phyloP scores from a whole-genome alignment of 2,888 invertebrate species.

The Rhorus exstirpatorius region DNA sequence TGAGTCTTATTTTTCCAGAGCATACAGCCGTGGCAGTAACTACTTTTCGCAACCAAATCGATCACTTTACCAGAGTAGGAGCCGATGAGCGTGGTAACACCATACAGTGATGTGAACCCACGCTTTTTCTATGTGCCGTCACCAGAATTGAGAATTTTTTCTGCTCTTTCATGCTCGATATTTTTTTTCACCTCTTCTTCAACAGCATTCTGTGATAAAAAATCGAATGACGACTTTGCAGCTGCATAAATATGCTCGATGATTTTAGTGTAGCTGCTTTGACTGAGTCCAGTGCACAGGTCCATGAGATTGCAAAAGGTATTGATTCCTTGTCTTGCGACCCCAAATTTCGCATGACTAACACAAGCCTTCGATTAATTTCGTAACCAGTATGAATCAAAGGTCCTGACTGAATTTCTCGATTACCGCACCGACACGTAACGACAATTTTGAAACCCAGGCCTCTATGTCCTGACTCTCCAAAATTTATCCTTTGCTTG shows the following conservation, averaged over 20 bases:
- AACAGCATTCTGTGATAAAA: slow-evolving; percentile 64
- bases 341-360: slow-evolving; percentile 60
- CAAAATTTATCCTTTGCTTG: slow-evolving; percentile 68
- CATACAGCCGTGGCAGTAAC: slow-evolving; percentile 51
- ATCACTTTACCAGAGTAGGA: slow-evolving; percentile 57
- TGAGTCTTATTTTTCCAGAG: slow-evolving; percentile 22
- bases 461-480: slow-evolving; percentile 69
- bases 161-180: slow-evolving; percentile 51
- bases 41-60: slow-evolving; percentile 54
- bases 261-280: slow-evolving; percentile 53
- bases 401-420: slow-evolving; percentile 66
- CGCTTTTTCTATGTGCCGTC: slow-evolving; percentile 55
- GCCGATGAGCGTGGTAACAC: slow-evolving; percentile 54
- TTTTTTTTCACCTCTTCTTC: slow-evolving; percentile 64
- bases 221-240: slow-evolving; percentile 56
- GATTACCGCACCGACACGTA: slow-evolving; percentile 61
- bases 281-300: slow-evolving; percentile 53
- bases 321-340: slow-evolving; percentile 69
- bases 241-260: slow-evolving; percentile 51
- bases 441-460: slow-evolving; percentile 73
- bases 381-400: slow-evolving; percentile 71
- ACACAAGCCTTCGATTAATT: slow-evolving; percentile 73
- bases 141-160: slow-evolving; percentile 38
- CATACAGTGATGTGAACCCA: slow-evolving; percentile 57
- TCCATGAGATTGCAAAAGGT: slow-evolving; percentile 66